These are phyloP conservation scores for Microplitis mediator DNA, from an alignment of 1,140 invertebrate genomes.

Conservation along the genomic window DNA sequence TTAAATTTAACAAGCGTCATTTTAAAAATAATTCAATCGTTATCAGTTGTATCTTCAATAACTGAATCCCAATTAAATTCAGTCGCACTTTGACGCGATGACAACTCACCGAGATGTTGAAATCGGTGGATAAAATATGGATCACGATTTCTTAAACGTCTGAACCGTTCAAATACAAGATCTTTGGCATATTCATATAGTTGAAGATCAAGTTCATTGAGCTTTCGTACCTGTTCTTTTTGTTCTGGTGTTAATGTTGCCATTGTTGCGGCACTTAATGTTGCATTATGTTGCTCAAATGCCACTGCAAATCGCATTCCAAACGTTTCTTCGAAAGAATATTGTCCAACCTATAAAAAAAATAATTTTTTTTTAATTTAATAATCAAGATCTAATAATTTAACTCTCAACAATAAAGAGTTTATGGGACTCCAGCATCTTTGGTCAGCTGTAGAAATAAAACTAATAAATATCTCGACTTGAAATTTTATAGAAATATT, in stretches of 20 bases:
- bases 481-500: no score
- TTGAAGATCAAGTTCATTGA: slow-evolving; percentile 91
- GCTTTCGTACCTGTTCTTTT: slow-evolving; percentile 74
- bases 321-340: slow-evolving; percentile 98
- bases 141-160: slow-evolving; percentile 78
- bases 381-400: not conserved
- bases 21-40: slow-evolving; percentile 44
- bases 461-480: no score
- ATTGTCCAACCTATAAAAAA: slow-evolving; percentile 78
- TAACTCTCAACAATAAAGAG: no score
- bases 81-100: slow-evolving; percentile 71
- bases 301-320: slow-evolving; percentile 86
- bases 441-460: no score
- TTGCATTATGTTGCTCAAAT: slow-evolving; percentile 90
- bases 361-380: not conserved
- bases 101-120: slow-evolving; percentile 78
- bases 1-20: not conserved
- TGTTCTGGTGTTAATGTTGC: slow-evolving; percentile 75
- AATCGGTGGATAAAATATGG: slow-evolving; percentile 80
- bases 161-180: slow-evolving; percentile 83
- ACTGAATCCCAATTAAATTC: slow-evolving; percentile 88
- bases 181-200: slow-evolving; percentile 93
- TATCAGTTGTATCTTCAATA: slow-evolving; percentile 71
- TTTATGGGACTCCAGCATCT: no score
- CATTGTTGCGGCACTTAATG: slow-evolving; percentile 79